Conservation (phyloP, 2,797 vertebrate species). For the Alfaro cultratus region DNA sequence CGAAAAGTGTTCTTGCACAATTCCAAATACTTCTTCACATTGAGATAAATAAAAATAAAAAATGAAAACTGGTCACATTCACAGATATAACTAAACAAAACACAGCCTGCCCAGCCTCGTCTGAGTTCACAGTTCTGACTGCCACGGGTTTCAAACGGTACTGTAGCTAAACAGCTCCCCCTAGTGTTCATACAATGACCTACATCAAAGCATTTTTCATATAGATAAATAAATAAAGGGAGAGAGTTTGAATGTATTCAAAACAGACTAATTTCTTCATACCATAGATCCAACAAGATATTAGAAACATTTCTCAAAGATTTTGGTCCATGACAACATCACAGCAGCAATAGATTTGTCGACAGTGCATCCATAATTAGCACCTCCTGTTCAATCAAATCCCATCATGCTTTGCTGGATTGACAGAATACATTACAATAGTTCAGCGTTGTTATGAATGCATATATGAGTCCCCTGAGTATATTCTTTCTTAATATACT, state of each 20-base stretch:
- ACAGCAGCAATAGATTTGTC: neutral
- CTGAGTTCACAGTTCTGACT: neutral
- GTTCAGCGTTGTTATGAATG: neutral
- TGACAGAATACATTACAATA: neutral
- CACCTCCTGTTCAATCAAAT: neutral
- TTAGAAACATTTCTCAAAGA: neutral
- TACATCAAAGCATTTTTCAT: neutral
- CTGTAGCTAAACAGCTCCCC: constrained; percentile 49
- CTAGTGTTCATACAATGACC: constrained; percentile 47
- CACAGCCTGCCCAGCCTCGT: neutral
- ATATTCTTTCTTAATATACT: neutral
- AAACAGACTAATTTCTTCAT: neutral
- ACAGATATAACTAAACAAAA: neutral
- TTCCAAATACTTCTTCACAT: neutral
- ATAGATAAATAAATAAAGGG: neutral
- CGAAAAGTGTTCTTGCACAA: neutral
- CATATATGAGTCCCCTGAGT: neutral
- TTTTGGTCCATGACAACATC: neutral
- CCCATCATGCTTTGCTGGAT: neutral
- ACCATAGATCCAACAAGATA: neutral
- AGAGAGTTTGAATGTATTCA: neutral
- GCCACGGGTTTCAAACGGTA: neutral
- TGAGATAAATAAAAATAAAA: neutral
- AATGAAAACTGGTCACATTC: neutral
- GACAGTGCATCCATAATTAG: neutral